phyloP scores from a whole-genome alignment of 2,113 vertebrate species.

The Saguinus midas region DNA sequence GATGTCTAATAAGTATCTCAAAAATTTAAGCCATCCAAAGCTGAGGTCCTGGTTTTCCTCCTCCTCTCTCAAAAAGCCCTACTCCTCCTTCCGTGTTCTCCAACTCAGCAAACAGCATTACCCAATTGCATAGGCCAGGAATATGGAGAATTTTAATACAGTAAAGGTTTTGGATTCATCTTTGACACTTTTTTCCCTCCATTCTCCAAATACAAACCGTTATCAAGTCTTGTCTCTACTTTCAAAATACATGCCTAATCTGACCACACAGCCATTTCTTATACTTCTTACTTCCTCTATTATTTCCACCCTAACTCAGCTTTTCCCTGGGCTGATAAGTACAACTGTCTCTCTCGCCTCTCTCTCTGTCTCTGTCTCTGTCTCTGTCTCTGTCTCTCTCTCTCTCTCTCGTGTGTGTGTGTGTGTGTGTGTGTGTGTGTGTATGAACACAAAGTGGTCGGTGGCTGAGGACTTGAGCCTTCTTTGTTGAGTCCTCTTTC shows the following conservation, averaged over 20 bases:
- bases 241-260: slow-evolving; percentile 12
- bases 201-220: not conserved
- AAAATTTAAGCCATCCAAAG: not conserved
- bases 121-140: not conserved
- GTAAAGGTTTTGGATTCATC: not conserved
- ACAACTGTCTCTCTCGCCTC: not conserved
- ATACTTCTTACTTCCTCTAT: not conserved
- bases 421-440: too few species aligned
- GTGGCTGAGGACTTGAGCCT: not conserved
- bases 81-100: not conserved
- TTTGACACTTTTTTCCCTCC: not conserved
- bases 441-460: not conserved
- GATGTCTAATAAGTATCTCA: slow-evolving; percentile 3
- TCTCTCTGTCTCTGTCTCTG: not conserved
- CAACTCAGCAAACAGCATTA: not conserved
- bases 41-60: not conserved
- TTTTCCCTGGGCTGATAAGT: not conserved
- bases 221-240: not conserved
- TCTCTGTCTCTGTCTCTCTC: too few species aligned
- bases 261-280: not conserved
- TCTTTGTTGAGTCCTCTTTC: not conserved
- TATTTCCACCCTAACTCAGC: not conserved
- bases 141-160: not conserved
- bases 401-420: too few species aligned
- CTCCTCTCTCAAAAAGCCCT: not conserved